Evolutionary conservation across 2,113 vertebrate species (phyloP), one percentile per base, ranked within the genome.

Genomic region (Nesoenas mayeri): DNA sequence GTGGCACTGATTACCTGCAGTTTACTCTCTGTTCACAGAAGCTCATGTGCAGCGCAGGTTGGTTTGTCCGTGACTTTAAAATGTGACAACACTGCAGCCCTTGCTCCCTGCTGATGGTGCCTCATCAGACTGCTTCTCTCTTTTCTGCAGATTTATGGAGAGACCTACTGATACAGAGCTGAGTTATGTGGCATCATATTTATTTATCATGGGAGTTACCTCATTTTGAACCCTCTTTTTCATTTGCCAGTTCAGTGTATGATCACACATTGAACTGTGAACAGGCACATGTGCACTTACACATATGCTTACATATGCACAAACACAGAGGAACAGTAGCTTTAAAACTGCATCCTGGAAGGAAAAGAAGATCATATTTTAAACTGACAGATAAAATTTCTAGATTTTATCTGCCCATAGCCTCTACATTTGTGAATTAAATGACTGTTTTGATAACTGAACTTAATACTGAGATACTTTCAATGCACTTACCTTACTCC

Each of bases 261-360:
- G 2, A 34, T 83, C 1, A 1, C 40, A 82, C 28, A 18, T 12
- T 65, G 74, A 51, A 40, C 38, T 47, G 57, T 0, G 0, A 66
- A 29, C 16, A 80, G 64, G 16, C 13, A 44, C 34, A 19, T 1
- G 1, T 42, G 13, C 61, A 9, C 24, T 19, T 61, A 25, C 12
- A 38, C 0, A 1, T 17, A 36, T 24, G 21, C 32, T 62, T 57
- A 58, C 4, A 25, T 6, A 3, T 26, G 13, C 25, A 15, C 18
- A 16, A 18, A 29, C 20, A n/a, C 50, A 75, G 62, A 79, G 34
- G 29, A 80, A 6, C 19, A 53, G 51, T 40, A 64, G 31, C 17
- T 58, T 81, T 93, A 40, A 72, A 84, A 34, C 22, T 40, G 42
- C 61, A 54, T 53, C 36, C 70, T 62, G 44, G 47, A 40, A 73